phyloP scores from a whole-genome alignment of 2,797 vertebrate species.

The Miichthys miiuy region DNA sequence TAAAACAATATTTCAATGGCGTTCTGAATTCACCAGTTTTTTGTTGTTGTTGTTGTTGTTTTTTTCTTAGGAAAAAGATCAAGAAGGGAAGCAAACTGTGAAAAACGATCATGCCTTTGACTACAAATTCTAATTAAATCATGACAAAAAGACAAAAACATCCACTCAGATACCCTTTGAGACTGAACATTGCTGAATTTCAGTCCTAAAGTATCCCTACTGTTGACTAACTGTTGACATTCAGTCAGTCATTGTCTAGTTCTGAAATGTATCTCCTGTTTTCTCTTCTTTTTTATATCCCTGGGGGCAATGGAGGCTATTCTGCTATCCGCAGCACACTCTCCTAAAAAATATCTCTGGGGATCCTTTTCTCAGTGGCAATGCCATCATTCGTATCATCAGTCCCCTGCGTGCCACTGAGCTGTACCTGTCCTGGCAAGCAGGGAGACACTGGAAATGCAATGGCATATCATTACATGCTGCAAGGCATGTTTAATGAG shows the following conservation, averaged over 20 bases:
- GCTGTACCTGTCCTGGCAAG: constrained; percentile 55
- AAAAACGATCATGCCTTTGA: not conserved
- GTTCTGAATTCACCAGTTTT: not conserved
- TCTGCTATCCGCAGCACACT: constrained; percentile 74
- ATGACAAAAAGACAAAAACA: not conserved
- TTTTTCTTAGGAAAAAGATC: not conserved
- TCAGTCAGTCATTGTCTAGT: constrained; percentile 19
- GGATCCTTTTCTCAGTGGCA: constrained; percentile 63
- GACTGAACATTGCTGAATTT: constrained; percentile 19
- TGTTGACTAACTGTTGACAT: constrained; percentile 43
- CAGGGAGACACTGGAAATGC: constrained; percentile 41
- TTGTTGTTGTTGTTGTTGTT: too few relatives aligned
- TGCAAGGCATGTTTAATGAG: constrained; percentile 28
- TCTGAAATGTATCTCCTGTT: constrained; percentile 53
- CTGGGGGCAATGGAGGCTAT: constrained; percentile 56
- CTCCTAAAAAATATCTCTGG: constrained; percentile 64
- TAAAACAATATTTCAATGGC: not conserved
- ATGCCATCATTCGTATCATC: constrained; percentile 63
- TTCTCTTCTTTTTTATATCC: constrained; percentile 46
- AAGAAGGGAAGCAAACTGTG: not conserved
- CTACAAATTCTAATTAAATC: constrained; percentile 22
- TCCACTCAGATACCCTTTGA: constrained; percentile 5
- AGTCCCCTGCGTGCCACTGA: constrained; percentile 63
- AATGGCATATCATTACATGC: constrained; percentile 43
- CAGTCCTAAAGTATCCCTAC: constrained; percentile 3